Percentiles rank a stretch among this genome's conserved stretches.
phyloP scores from a whole-genome alignment of 2,888 invertebrate genomes.

The Apotomis capreana region DNA sequence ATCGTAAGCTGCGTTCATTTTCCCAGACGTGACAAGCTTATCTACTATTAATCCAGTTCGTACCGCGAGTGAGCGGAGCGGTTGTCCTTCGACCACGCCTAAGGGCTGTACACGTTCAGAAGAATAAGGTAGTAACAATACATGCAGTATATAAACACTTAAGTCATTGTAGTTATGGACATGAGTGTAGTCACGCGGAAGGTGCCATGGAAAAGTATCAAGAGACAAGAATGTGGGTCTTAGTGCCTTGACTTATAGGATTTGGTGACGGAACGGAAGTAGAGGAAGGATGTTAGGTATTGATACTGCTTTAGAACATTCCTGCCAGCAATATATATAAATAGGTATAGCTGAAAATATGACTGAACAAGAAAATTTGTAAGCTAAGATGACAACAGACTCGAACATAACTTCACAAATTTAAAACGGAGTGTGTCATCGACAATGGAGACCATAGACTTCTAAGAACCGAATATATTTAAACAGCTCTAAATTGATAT shows the following conservation, averaged over 20 bases:
- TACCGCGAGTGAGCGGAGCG: conserved; percentile 37
- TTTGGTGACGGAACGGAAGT: conserved; percentile 12
- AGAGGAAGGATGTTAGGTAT: conserved; percentile 4
- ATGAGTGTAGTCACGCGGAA: conserved; percentile 36
- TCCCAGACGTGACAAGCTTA: conserved; percentile 30
- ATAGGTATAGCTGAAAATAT: background rate
- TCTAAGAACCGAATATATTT: too few species aligned
- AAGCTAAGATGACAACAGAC: too few species aligned
- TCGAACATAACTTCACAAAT: too few species aligned
- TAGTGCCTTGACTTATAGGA: conserved; percentile 24
- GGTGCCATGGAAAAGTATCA: conserved; percentile 35
- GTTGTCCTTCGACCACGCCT: conserved; percentile 41
- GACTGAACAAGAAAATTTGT: too few species aligned
- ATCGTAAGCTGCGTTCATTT: conserved; percentile 20
- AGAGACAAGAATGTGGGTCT: conserved; percentile 31
- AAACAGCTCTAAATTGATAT: too few species aligned
- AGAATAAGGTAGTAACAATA: background rate
- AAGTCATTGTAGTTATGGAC: background rate
- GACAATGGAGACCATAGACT: too few species aligned
- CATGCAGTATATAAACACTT: background rate
- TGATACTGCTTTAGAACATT: background rate
- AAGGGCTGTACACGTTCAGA: conserved; percentile 9
- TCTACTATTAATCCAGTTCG: conserved; percentile 37
- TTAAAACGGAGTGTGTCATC: too few species aligned
- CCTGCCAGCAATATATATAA: background rate